Conservation (phyloP, 1,140 invertebrate species). For the Lepidurus packardi region DNA sequence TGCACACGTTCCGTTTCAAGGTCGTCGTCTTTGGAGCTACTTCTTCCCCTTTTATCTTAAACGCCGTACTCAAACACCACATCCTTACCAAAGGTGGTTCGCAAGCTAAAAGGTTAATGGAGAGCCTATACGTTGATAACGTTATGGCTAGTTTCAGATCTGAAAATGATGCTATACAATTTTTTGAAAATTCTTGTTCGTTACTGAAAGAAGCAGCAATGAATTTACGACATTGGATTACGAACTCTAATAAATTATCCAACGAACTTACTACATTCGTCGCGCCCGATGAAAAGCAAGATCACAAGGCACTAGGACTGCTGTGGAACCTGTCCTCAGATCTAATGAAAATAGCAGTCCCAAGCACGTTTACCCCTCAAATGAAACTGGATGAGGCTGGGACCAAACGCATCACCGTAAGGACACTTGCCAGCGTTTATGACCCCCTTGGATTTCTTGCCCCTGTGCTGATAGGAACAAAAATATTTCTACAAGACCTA, state of each 20-base stretch:
- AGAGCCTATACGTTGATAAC: conserved; percentile 27
- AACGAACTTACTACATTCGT: no score
- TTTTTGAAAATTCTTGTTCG: neutral
- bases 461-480: neutral
- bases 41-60: conserved; percentile 28
- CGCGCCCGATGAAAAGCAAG: no score
- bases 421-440: neutral
- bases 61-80: conserved; percentile 24
- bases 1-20: conserved; percentile 23
- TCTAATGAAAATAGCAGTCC: no score
- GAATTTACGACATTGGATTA: neutral
- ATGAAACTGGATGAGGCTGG: no score
- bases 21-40: conserved; percentile 25
- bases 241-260: neutral
- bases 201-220: conserved; percentile 13
- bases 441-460: conserved; percentile 24
- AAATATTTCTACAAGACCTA: conserved; percentile 15
- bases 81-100: neutral
- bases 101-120: neutral
- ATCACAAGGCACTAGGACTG: conserved; percentile 7
- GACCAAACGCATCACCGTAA: no score
- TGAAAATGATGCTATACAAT: neutral
- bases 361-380: no score
- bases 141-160: neutral
- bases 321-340: neutral